Base-by-base conservation (phyloP, 1,140 invertebrate genomes). In the Solen grandis region DNA sequence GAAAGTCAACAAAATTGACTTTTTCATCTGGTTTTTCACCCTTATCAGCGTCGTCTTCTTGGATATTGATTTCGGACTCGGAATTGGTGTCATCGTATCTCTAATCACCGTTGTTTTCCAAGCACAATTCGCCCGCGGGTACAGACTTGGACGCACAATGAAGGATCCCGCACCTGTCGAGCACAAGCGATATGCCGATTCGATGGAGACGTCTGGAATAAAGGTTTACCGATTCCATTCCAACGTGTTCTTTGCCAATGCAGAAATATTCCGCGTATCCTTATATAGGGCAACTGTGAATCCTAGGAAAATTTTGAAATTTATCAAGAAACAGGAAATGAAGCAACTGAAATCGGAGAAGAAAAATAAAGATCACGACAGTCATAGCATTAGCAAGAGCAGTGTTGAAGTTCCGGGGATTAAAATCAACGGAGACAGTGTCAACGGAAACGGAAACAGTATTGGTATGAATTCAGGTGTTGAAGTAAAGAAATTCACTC, bases 221-320 rank as follows among this genome's bases (percentile, higher is more conserved):
- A 92, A 90, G 69, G 89, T 93, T 5, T 93, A 93, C 86, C 88
- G 91, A 29, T 93, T 93, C 81, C 90, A 93, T 50, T 89, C 92
- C 22, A 90, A 92, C 22, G 63, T 94, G n/a, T 93, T 93, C 82
- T 93, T 92, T 83, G 93, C 91, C 1, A 93, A 93, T 84, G 90
- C 92, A 1, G 93, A 93, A 84, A 89, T 91, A 27, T 93, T 93
- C 81, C 85, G 86, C 46, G 90, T 70, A 65, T 86, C 73, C 25
- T 82, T 91, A 22, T 90, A 91, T 65, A 84, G 81, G 38, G 59
- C 81, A n/a, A 90, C 88, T 1, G 80, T 88, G 0, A 91, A 89
- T 66, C 85, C 88, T 1, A 76, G 87, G 50, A 89, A 89, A 79
- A 59, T 86, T 31, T 80, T 90, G 46, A 90, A 90, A 74, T 84